Evolutionary conservation across 2,113 vertebrate genomes (phyloP).

Genomic region (Nesospiza acunhae): DNA sequence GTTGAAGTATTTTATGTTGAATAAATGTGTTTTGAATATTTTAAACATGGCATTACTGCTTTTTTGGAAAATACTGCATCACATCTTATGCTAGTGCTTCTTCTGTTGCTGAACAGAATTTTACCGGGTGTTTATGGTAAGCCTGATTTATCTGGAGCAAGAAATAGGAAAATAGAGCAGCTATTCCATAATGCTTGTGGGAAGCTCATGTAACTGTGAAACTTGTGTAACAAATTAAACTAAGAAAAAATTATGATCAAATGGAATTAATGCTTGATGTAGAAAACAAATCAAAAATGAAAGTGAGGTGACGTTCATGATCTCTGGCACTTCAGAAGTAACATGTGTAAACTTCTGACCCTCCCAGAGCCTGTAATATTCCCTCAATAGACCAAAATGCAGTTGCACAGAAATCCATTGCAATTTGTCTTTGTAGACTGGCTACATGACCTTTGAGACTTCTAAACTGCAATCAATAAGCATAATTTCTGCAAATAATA

Average conservation of each 20-base stretch:
- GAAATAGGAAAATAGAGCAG: background rate
- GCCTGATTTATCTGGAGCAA: background rate
- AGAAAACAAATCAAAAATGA: background rate
- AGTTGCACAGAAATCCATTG: background rate
- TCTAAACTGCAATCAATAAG: background rate
- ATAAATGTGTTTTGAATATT: background rate
- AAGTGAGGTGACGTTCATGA: background rate
- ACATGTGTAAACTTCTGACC: background rate
- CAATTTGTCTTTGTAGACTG: conserved; percentile 68
- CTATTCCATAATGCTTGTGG: background rate
- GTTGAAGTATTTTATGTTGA: background rate
- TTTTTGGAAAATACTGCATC: background rate
- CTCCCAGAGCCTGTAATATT: background rate
- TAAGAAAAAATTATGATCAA: background rate
- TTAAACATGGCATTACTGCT: background rate
- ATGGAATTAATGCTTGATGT: background rate
- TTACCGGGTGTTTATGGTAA: background rate
- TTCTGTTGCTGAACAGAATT: background rate
- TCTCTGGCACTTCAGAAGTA: background rate
- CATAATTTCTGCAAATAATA: rapidly evolving
- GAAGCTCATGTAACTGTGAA: background rate
- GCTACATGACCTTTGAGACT: conserved; percentile 29
- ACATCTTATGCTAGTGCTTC: background rate
- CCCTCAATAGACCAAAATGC: background rate
- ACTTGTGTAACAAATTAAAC: background rate